Evolutionary conservation across 2,888 invertebrate species (phyloP).

Genomic region (Drosophila prolongata): DNA sequence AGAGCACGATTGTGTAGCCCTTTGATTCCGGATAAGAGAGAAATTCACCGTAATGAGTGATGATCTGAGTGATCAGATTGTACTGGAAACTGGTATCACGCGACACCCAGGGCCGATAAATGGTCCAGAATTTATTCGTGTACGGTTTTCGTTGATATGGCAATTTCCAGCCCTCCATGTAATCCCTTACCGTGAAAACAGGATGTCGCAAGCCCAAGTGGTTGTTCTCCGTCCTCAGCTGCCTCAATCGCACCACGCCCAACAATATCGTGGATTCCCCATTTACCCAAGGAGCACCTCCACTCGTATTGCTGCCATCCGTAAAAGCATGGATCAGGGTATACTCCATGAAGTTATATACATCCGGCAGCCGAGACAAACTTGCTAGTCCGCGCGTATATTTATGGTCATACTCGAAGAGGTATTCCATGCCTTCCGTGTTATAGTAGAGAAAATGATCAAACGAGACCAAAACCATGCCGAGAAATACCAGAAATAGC

Average conservation of each 20-base stretch:
- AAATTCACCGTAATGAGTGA: conserved; percentile 50
- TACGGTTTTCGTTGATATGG: conserved; percentile 55
- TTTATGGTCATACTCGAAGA: conserved; percentile 56
- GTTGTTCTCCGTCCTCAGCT: conserved; percentile 47
- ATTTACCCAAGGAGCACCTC: conserved; percentile 58
- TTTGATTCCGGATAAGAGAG: conserved; percentile 58
- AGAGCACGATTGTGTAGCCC: conserved; percentile 73
- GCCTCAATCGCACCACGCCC: conserved; percentile 78
- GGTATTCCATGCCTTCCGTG: conserved; percentile 46
- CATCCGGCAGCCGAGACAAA: conserved; percentile 44
- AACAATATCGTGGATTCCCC: conserved; percentile 62
- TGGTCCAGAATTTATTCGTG: conserved; percentile 76
- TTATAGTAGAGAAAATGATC: conserved; percentile 69
- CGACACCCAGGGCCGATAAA: conserved; percentile 80
- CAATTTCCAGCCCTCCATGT: conserved; percentile 69
- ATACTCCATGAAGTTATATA: conserved; percentile 65
- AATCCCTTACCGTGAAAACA: conserved; percentile 43
- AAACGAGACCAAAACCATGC: conserved; percentile 61
- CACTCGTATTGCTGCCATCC: not conserved
- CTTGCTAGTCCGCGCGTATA: conserved; percentile 26
- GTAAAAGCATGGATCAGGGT: conserved; percentile 62
- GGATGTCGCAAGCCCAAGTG: not conserved
- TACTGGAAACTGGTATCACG: not conserved
- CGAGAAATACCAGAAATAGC: conserved; percentile 65
- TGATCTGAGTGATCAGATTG: conserved; percentile 39